Evolutionary conservation across 2,113 vertebrate species (phyloP).

Genomic region (Malurus melanocephalus): DNA sequence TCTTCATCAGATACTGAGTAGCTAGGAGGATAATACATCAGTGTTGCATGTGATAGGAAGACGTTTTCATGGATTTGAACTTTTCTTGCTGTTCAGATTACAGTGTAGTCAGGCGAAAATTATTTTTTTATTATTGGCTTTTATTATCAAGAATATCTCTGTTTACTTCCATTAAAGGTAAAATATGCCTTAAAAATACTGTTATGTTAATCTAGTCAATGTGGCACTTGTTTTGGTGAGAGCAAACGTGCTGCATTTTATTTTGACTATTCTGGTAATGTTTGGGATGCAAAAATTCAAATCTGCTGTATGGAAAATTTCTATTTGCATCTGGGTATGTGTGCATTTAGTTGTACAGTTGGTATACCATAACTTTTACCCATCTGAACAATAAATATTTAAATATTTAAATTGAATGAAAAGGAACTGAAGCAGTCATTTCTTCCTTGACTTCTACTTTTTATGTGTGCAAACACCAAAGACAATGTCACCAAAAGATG

Average conservation of each 20-base stretch:
- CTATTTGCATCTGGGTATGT: neutral
- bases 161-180: neutral
- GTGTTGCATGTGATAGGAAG: neutral
- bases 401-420: conserved; percentile 61
- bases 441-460: conserved; percentile 73
- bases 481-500: conserved; percentile 41
- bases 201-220: neutral
- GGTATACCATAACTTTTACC: neutral
- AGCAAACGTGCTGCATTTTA: neutral
- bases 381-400: conserved; percentile 64
- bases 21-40: neutral
- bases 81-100: neutral
- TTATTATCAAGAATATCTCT: neutral
- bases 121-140: neutral
- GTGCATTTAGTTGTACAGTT: neutral
- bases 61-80: neutral
- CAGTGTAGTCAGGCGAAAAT: neutral
- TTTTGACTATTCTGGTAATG: neutral
- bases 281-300: neutral
- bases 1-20: neutral
- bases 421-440: conserved; percentile 67
- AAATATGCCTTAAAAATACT: neutral
- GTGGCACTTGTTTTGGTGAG: neutral
- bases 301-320: neutral
- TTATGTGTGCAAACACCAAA: conserved; percentile 67